Conservation (phyloP, 64 coral and sea anemone species). For the Actinia equina region DNA sequence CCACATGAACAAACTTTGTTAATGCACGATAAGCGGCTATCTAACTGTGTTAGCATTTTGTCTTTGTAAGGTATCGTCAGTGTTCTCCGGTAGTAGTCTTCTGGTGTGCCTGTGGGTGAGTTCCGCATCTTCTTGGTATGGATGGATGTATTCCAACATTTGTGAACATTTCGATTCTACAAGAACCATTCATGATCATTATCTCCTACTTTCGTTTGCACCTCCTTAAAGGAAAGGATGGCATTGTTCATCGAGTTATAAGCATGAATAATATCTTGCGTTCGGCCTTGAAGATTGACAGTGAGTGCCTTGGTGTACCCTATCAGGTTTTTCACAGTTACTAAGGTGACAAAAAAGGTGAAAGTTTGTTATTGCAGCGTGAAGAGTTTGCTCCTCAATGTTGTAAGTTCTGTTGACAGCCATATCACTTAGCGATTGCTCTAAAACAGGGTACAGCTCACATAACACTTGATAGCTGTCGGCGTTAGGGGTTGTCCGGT, state of each 20-base stretch:
- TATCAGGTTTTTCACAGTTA: neutral
- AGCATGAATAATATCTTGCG: neutral
- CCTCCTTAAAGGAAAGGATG: no score
- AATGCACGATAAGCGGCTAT: neutral
- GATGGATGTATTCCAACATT: no score
- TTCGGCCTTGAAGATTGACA: neutral
- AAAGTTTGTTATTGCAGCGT: neutral
- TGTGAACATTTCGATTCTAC: slow-evolving; percentile 2
- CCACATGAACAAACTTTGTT: neutral
- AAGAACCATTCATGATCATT: slow-evolving; percentile 8
- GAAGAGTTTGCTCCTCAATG: neutral
- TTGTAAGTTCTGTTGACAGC: neutral
- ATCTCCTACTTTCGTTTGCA: neutral
- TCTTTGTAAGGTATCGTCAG: slow-evolving; percentile 37
- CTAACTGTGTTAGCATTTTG: neutral
- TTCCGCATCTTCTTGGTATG: slow-evolving; percentile 37
- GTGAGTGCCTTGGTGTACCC: neutral
- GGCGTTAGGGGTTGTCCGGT: no score
- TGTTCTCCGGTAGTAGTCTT: slow-evolving; percentile 36
- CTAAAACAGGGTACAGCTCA: neutral
- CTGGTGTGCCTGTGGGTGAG: slow-evolving; percentile 40
- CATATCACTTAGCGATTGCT: neutral
- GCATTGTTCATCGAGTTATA: neutral
- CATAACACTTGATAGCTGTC: neutral
- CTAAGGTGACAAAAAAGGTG: neutral